Conservation (phyloP, 2,888 invertebrate species). For the Byasa hedistus region DNA sequence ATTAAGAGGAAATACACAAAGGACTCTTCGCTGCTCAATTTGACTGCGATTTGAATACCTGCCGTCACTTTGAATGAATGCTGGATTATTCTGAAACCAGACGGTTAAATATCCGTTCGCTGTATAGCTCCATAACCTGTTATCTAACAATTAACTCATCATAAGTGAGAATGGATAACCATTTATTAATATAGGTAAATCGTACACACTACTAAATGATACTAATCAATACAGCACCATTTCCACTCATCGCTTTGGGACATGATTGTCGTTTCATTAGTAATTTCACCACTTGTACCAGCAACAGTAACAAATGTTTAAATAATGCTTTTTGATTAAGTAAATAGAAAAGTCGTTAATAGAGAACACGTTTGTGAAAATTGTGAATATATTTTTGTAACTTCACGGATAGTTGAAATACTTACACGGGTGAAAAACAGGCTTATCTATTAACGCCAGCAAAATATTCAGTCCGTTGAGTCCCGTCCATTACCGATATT, state of each 20-base stretch:
- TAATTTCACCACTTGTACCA: not conserved
- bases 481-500: not conserved
- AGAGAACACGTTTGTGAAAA: too few relatives aligned
- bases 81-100: slow-evolving; percentile 1
- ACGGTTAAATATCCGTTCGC: not conserved
- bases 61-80: not conserved
- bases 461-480: slow-evolving; percentile 1
- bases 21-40: slow-evolving; percentile 6
- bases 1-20: slow-evolving; percentile 19
- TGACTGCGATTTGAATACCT: slow-evolving; percentile 16
- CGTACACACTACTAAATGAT: not conserved
- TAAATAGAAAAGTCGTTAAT: too few relatives aligned
- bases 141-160: not conserved
- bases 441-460: slow-evolving; percentile 1
- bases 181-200: too few relatives aligned
- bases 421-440: not conserved
- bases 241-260: not conserved
- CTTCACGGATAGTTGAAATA: too few relatives aligned
- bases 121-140: not conserved
- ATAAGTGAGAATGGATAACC: too few relatives aligned
- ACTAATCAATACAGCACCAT: not conserved
- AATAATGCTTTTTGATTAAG: too few relatives aligned
- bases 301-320: not conserved
- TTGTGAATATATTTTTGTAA: too few relatives aligned
- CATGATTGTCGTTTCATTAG: not conserved